phyloP scores from a whole-genome alignment of 1,140 invertebrate genomes.

The Nymphalis io region DNA sequence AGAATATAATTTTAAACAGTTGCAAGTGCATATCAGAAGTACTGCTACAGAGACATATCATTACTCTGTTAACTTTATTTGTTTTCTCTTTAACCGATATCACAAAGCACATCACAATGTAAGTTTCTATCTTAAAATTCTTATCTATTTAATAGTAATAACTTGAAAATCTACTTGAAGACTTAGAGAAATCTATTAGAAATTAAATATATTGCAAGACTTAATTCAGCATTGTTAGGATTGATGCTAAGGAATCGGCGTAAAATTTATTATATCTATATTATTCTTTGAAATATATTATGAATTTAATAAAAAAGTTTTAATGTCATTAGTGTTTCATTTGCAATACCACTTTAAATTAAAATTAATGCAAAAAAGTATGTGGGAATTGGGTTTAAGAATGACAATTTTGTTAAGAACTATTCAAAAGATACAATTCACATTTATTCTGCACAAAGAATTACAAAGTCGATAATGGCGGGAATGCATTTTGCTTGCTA shows the following conservation, averaged over 20 bases:
- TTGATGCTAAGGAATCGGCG: slow-evolving; percentile 66
- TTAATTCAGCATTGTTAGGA: slow-evolving; percentile 62
- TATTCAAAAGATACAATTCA: slow-evolving; percentile 1
- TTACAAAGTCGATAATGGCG: slow-evolving; percentile 83
- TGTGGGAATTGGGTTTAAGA: background rate
- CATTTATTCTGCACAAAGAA: slow-evolving; percentile 44
- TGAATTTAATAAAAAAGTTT: slow-evolving; percentile 79
- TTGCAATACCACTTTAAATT: slow-evolving; percentile 17
- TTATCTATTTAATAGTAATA: slow-evolving; percentile 21
- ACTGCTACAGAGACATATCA: slow-evolving; percentile 43
- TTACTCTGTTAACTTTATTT: background rate
- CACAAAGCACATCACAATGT: slow-evolving; percentile 45
- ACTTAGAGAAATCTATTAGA: slow-evolving; percentile 52
- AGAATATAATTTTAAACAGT: background rate
- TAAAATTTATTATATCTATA: slow-evolving; percentile 78
- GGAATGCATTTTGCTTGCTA: slow-evolving; percentile 98
- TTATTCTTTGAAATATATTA: slow-evolving; percentile 80
- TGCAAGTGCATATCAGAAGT: slow-evolving; percentile 43
- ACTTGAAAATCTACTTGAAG: slow-evolving; percentile 46
- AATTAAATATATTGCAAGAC: slow-evolving; percentile 58
- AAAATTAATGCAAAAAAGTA: background rate
- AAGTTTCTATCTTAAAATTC: slow-evolving; percentile 42
- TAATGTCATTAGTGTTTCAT: slow-evolving; percentile 66
- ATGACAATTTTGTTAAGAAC: background rate
- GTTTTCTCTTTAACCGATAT: slow-evolving; percentile 7